Evolutionary conservation across 92 coral and sea anemone species (phyloP).

Genomic region (Zoanthus sociatus): DNA sequence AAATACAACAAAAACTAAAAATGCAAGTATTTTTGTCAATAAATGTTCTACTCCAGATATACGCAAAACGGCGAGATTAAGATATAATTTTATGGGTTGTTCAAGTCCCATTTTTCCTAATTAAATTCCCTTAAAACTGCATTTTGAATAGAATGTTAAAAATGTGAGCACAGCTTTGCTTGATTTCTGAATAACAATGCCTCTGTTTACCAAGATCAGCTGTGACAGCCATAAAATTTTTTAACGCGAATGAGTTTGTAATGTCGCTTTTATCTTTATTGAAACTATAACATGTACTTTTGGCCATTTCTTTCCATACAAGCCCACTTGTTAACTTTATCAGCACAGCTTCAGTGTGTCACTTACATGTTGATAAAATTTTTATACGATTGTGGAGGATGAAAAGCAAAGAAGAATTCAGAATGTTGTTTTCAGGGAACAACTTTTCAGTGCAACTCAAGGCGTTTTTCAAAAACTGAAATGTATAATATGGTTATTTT

Average conservation of each 20-base stretch:
- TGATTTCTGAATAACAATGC: slow-evolving; percentile 41
- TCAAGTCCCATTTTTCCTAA: neutral
- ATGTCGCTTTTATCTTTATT: neutral
- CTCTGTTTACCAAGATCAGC: slow-evolving; percentile 13
- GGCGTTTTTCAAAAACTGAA: neutral
- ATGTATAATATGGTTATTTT: neutral
- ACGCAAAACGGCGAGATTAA: neutral
- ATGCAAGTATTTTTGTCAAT: neutral
- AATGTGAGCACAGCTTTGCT: slow-evolving; percentile 55
- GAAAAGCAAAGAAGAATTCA: neutral
- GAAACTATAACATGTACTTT: too few species aligned
- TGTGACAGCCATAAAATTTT: slow-evolving; percentile 6
- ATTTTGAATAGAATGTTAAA: slow-evolving; percentile 40
- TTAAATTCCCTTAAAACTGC: slow-evolving; percentile 32
- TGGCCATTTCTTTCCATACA: too few species aligned
- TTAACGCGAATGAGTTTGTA: neutral
- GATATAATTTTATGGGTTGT: neutral
- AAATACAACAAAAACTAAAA: slow-evolving; percentile 3
- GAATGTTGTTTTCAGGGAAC: neutral
- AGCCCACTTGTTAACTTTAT: too few species aligned
- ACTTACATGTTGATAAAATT: too few species aligned
- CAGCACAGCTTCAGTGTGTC: too few species aligned
- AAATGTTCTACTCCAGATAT: neutral
- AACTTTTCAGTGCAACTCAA: neutral
- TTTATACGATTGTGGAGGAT: too few species aligned